A percentile compares a stretch with the other conserved stretches of the same genome.
Evolutionary conservation across 2,888 invertebrate genomes (phyloP).

Genomic region (Mesopsocus fuscifrons): DNA sequence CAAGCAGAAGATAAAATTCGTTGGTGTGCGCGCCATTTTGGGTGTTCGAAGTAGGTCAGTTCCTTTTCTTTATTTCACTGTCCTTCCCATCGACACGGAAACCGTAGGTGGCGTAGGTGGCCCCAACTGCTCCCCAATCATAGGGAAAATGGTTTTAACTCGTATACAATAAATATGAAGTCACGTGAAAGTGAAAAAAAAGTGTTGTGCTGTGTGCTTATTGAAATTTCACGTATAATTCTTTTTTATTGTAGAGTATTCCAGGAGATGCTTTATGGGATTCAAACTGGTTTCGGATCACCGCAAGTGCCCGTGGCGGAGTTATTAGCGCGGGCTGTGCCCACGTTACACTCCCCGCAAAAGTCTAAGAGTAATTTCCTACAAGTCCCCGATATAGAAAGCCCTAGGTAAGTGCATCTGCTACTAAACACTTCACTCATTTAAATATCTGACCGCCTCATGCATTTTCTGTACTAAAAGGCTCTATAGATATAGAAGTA

Average conservation of each 20-base stretch:
- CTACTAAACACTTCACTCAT: background rate
- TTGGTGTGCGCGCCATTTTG: constrained; percentile 77
- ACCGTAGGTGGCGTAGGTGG: too few species aligned
- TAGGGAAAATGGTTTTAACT: too few species aligned
- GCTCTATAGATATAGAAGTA: too few species aligned
- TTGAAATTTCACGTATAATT: too few species aligned
- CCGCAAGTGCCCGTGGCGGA: constrained; percentile 87
- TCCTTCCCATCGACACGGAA: too few species aligned
- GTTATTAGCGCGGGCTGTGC: constrained; percentile 65
- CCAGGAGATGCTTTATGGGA: constrained; percentile 89
- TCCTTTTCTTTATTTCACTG: too few species aligned
- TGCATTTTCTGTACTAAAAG: too few species aligned
- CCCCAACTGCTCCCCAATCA: too few species aligned
- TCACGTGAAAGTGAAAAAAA: too few species aligned
- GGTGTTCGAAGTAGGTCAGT: constrained; percentile 70
- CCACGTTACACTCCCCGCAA: constrained; percentile 68
- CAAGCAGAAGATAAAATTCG: constrained; percentile 77
- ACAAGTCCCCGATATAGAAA: constrained; percentile 79
- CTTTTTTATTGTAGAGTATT: too few species aligned
- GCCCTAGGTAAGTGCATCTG: constrained; percentile 35
- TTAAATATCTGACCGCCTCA: background rate
- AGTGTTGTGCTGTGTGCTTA: too few species aligned
- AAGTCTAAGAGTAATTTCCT: constrained; percentile 80
- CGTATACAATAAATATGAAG: too few species aligned
- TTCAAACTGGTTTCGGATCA: constrained; percentile 82